Conservation (phyloP, 2,797 vertebrate species). For the Pachyuromys duprasi region DNA sequence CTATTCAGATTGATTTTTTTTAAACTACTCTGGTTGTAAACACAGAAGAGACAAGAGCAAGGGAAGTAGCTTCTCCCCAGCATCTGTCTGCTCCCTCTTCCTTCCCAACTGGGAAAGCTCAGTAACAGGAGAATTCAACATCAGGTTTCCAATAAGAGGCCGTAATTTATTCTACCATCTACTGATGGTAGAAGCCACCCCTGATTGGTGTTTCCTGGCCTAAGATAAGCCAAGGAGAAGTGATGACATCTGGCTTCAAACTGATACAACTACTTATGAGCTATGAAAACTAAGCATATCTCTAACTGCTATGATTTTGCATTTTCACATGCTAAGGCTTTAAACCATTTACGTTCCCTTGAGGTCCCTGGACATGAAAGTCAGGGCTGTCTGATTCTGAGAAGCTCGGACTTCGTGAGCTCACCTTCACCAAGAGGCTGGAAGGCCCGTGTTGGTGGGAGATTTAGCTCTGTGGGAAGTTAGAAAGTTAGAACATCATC, state of each 20-base stretch:
- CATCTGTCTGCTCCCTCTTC: neutral
- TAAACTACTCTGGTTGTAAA: neutral
- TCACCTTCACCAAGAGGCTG: neutral
- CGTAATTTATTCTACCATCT: neutral
- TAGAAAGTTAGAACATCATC: neutral
- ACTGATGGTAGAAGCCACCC: neutral
- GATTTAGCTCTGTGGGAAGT: neutral
- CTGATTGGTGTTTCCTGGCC: neutral
- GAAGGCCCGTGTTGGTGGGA: neutral
- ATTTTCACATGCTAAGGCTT: neutral
- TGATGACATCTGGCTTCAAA: neutral
- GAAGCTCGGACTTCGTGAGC: neutral
- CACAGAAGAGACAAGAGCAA: neutral
- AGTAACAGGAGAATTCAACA: neutral
- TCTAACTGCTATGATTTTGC: neutral
- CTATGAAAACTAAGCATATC: neutral
- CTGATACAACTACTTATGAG: neutral
- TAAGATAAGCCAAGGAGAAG: neutral
- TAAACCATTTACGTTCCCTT: neutral
- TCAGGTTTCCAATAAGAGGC: neutral
- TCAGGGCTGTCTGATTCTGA: neutral
- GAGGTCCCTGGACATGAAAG: neutral
- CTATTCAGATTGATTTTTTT: neutral
- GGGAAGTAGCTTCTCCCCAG: neutral
- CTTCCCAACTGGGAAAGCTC: neutral